Conservation (phyloP, 2,113 vertebrate genomes). For the Pelvicachromis taeniatus region DNA sequence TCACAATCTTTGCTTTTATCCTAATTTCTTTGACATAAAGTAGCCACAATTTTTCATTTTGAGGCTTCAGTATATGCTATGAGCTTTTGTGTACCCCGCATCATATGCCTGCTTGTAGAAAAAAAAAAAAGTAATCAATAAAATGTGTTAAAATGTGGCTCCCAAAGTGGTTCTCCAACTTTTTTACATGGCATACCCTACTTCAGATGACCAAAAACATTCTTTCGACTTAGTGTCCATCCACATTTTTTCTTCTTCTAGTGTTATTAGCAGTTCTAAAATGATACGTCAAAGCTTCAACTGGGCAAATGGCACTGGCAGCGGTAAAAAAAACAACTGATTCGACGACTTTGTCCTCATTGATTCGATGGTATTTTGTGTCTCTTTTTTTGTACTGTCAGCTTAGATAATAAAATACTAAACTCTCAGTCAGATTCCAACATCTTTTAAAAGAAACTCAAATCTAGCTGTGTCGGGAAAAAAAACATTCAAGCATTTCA, state of each 20-base stretch:
- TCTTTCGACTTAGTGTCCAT: background rate
- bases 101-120: background rate
- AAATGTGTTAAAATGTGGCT: background rate
- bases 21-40: background rate
- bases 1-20: background rate
- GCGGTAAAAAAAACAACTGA: background rate
- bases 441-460: background rate
- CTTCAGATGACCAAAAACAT: background rate
- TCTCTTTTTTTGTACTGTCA: background rate
- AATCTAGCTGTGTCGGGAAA: background rate
- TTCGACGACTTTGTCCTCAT: background rate
- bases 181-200: background rate
- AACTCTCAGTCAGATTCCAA: background rate
- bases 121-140: background rate
- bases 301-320: background rate
- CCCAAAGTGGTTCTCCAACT: background rate
- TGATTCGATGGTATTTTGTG: background rate
- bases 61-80: background rate
- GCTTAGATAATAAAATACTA: background rate
- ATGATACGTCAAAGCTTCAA: background rate
- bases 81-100: background rate
- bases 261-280: background rate
- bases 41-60: background rate
- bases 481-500: background rate
- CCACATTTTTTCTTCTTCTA: background rate